Conservation (phyloP, 1,140 invertebrate species). For the Trachymyrmex cornetzi region DNA sequence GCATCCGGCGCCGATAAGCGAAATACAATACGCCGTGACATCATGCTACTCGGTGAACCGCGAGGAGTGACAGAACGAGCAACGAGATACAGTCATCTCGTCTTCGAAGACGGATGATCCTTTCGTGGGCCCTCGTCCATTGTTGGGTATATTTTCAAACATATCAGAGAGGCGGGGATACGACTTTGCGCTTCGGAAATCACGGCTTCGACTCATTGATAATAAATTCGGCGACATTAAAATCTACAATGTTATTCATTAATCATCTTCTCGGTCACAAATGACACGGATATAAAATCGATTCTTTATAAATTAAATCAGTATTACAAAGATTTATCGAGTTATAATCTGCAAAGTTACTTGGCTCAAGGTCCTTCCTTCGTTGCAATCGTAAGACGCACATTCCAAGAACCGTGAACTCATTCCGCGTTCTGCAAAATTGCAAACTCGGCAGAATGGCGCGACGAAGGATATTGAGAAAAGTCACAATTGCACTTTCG, state of each 20-base stretch:
- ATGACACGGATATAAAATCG: not conserved
- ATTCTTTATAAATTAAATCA: not conserved
- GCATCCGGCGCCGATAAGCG: constrained; percentile 81
- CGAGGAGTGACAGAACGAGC: constrained; percentile 28
- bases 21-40: constrained; percentile 82
- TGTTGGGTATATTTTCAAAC: not conserved
- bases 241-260: not conserved
- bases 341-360: not conserved
- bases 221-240: not conserved
- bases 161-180: not conserved
- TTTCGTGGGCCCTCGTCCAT: not conserved
- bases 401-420: constrained; percentile 35
- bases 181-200: not conserved
- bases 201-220: not conserved
- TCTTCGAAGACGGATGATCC: constrained; percentile 38
- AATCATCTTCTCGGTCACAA: not conserved
- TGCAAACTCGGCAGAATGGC: constrained; percentile 37
- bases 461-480: constrained; percentile 22
- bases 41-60: constrained; percentile 70
- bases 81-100: constrained; percentile 55
- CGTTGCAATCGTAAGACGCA: not conserved
- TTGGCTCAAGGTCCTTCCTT: not conserved
- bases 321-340: not conserved
- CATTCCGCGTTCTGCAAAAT: constrained; percentile 54
- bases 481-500: constrained; percentile 38